Percentiles rank a stretch among this genome's conserved stretches.
Conservation (phyloP, 2,888 invertebrate species). For the Philaethria dido region DNA sequence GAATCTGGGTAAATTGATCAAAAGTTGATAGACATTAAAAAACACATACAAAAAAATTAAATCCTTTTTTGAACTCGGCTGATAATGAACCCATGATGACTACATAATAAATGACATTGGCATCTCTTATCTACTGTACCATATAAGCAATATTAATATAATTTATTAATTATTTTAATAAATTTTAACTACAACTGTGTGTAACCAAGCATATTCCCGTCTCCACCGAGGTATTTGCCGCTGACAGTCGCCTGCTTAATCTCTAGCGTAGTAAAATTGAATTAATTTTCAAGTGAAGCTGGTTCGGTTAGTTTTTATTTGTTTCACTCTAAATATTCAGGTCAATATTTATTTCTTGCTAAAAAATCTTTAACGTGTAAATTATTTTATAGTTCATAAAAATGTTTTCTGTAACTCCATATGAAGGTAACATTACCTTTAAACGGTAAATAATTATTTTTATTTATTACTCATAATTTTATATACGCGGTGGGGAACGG, state of each 20-base stretch:
- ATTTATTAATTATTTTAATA: neutral
- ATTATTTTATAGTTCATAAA: neutral
- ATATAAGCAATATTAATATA: neutral
- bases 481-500: too few relatives aligned
- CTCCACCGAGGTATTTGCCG: slow-evolving; percentile 35
- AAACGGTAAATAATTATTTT: too few relatives aligned
- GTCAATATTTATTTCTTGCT: neutral
- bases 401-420: too few relatives aligned
- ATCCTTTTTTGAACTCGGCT: too few relatives aligned
- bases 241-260: slow-evolving; percentile 36
- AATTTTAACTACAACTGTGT: slow-evolving; percentile 25
- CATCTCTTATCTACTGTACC: neutral
- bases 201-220: slow-evolving; percentile 33
- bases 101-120: too few relatives aligned
- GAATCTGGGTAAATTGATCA: too few relatives aligned
- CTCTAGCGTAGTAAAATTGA: slow-evolving; percentile 36
- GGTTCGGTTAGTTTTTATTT: slow-evolving; percentile 30
- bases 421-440: too few relatives aligned
- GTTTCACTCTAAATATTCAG: slow-evolving; percentile 24
- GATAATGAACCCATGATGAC: too few relatives aligned
- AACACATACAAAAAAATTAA: too few relatives aligned
- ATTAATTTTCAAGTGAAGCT: slow-evolving; percentile 40
- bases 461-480: too few relatives aligned
- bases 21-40: too few relatives aligned
- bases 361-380: neutral